phyloP scores from a whole-genome alignment of 2,888 invertebrate species.

The Melanotus villosus region DNA sequence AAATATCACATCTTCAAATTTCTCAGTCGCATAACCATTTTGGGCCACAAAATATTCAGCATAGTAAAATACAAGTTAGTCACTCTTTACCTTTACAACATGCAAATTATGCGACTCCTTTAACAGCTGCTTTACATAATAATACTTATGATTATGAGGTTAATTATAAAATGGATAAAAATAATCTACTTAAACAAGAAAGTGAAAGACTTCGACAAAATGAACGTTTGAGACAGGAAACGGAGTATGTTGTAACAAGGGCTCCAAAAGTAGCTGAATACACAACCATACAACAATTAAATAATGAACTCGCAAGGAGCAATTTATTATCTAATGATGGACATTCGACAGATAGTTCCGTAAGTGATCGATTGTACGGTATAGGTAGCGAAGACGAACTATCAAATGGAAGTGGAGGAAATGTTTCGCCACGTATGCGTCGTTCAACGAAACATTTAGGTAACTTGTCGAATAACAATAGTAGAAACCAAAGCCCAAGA shows the following conservation, averaged over 20 bases:
- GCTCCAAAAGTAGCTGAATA: slow-evolving; percentile 62
- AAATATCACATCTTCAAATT: slow-evolving; percentile 60
- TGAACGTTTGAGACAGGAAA: slow-evolving; percentile 68
- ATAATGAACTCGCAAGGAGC: slow-evolving; percentile 57
- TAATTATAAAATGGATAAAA: slow-evolving; percentile 62
- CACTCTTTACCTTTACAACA: slow-evolving; percentile 68
- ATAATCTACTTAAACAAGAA: slow-evolving; percentile 58
- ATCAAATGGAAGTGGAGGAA: slow-evolving; percentile 72
- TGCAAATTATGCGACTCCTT: slow-evolving; percentile 65
- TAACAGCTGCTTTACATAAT: slow-evolving; percentile 65
- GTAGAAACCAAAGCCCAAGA: slow-evolving; percentile 75
- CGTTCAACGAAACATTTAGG: slow-evolving; percentile 68
- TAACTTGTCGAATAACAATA: slow-evolving; percentile 66
- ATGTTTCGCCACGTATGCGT: slow-evolving; percentile 70
- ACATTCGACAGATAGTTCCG: slow-evolving; percentile 71
- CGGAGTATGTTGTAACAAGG: slow-evolving; percentile 68
- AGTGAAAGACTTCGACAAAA: slow-evolving; percentile 64
- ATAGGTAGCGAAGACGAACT: slow-evolving; percentile 72
- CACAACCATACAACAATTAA: slow-evolving; percentile 56
- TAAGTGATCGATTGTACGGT: slow-evolving; percentile 67
- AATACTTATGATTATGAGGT: slow-evolving; percentile 64
- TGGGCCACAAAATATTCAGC: slow-evolving; percentile 62
- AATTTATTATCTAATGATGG: slow-evolving; percentile 68
- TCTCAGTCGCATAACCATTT: slow-evolving; percentile 64
- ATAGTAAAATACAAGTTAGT: slow-evolving; percentile 67